phyloP scores from a whole-genome alignment of 2,797 vertebrate genomes.

The Enteromius treurensis region DNA sequence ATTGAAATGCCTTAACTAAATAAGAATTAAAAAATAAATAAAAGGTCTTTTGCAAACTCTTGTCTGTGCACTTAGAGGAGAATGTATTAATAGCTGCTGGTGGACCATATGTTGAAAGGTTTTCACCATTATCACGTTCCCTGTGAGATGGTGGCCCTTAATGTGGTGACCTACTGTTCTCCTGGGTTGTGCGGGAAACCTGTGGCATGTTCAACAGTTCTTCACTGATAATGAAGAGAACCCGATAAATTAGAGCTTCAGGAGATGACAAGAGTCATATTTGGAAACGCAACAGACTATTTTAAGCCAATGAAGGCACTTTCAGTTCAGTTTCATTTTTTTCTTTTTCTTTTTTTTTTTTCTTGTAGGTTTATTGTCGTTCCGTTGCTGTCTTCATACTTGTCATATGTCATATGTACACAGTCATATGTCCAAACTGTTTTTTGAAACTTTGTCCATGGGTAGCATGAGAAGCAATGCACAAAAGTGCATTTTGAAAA shows the following conservation, averaged over 20 bases:
- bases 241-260: constrained; percentile 10
- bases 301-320: background rate
- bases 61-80: background rate
- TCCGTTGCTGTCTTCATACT: too few species aligned
- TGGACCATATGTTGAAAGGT: background rate
- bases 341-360: too few species aligned
- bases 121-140: background rate
- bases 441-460: too few species aligned
- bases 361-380: too few species aligned
- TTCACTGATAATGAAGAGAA: constrained; percentile 12
- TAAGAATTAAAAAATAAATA: constrained; percentile 72
- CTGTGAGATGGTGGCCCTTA: background rate
- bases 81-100: background rate
- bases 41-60: constrained; percentile 76
- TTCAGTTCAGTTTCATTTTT: background rate
- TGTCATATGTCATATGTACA: too few species aligned
- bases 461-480: too few species aligned
- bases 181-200: background rate
- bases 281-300: constrained; percentile 2
- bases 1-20: constrained; percentile 86
- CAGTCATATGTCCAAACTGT: too few species aligned
- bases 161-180: background rate
- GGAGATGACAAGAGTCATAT: background rate
- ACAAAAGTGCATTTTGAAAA: too few species aligned
- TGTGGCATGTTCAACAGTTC: constrained; percentile 5